phyloP scores from a whole-genome alignment of 1,140 invertebrate genomes.

The Dinothrombium tinctorium region DNA sequence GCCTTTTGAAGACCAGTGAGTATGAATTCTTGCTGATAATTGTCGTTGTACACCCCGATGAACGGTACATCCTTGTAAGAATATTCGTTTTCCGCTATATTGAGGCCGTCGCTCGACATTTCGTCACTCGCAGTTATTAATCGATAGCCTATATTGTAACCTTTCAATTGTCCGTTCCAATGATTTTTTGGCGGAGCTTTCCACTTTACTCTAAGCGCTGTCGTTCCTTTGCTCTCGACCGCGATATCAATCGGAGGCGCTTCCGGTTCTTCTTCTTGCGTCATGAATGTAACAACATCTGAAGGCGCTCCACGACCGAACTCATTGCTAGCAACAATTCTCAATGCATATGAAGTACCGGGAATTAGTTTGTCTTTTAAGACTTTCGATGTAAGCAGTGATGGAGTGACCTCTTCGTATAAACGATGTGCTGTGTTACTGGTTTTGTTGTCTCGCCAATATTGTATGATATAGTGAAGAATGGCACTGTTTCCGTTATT shows the following conservation, averaged over 20 bases:
- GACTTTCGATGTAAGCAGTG: slow-evolving; percentile 16
- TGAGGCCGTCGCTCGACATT: no score
- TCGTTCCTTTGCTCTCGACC: slow-evolving; percentile 72
- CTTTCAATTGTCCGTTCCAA: slow-evolving; percentile 77
- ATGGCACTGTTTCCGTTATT: slow-evolving; percentile 74
- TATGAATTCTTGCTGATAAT: slow-evolving; percentile 13
- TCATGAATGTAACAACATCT: slow-evolving; percentile 49
- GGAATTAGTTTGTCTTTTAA: slow-evolving; percentile 21
- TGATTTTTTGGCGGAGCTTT: slow-evolving; percentile 63
- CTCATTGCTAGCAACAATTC: slow-evolving; percentile 23
- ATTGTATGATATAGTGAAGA: slow-evolving; percentile 62
- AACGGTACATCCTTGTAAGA: no score
- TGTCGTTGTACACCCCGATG: background rate
- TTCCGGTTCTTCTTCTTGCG: slow-evolving; percentile 40
- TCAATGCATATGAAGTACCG: slow-evolving; percentile 21
- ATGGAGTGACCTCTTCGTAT: slow-evolving; percentile 13
- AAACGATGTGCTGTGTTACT: slow-evolving; percentile 7
- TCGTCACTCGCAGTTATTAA: no score
- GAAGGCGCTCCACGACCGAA: slow-evolving; percentile 50
- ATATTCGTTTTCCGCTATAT: no score
- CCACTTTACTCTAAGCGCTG: slow-evolving; percentile 74
- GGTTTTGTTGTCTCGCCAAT: slow-evolving; percentile 41
- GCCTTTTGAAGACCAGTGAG: slow-evolving; percentile 13
- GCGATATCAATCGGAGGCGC: slow-evolving; percentile 33
- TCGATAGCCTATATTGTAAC: slow-evolving; percentile 49